A percentile compares a stretch with the other conserved stretches of the same genome.
Conservation (phyloP, 1,140 invertebrate species). For the Lysiphlebus fabarum region DNA sequence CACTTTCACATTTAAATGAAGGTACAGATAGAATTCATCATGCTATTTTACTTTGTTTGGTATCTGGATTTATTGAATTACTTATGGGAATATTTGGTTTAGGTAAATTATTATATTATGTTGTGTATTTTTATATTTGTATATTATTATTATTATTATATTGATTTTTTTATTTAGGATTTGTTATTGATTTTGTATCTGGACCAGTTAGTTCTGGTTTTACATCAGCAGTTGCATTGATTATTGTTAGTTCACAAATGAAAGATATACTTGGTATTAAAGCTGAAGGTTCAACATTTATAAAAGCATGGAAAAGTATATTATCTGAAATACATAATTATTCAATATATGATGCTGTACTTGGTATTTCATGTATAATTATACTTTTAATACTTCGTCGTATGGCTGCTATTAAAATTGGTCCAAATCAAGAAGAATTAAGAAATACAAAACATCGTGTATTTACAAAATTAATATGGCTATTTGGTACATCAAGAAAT, state of each 20-base stretch:
- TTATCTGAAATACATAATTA: constrained; percentile 62
- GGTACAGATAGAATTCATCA: constrained; percentile 53
- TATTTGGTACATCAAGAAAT: constrained; percentile 70
- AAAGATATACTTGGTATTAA: constrained; percentile 79
- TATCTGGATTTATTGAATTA: constrained; percentile 76
- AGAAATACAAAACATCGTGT: constrained; percentile 50
- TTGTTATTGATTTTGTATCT: constrained; percentile 90
- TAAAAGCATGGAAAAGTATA: constrained; percentile 70
- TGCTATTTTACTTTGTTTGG: constrained; percentile 76
- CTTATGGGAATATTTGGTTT: constrained; percentile 84
- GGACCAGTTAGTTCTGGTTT: constrained; percentile 90
- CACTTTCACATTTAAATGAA: constrained; percentile 63
- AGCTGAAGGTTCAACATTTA: constrained; percentile 70
- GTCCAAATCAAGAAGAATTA: constrained; percentile 52
- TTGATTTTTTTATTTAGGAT: constrained; percentile 60
- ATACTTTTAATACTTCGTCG: constrained; percentile 68
- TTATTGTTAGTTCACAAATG: constrained; percentile 84
- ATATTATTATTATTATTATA: too few relatives aligned
- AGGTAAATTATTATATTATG: constrained; percentile 58
- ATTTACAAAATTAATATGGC: constrained; percentile 55
- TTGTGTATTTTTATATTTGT: too few relatives aligned
- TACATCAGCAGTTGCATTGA: constrained; percentile 87
- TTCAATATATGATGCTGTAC: constrained; percentile 64
- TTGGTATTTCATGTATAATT: constrained; percentile 71
- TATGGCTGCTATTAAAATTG: constrained; percentile 60